A percentile compares a stretch with the other conserved stretches of the same genome.
These are phyloP conservation scores for Tychaedon coryphoeus DNA, from an alignment of 2,113 vertebrate species.

Conservation along the genomic window DNA sequence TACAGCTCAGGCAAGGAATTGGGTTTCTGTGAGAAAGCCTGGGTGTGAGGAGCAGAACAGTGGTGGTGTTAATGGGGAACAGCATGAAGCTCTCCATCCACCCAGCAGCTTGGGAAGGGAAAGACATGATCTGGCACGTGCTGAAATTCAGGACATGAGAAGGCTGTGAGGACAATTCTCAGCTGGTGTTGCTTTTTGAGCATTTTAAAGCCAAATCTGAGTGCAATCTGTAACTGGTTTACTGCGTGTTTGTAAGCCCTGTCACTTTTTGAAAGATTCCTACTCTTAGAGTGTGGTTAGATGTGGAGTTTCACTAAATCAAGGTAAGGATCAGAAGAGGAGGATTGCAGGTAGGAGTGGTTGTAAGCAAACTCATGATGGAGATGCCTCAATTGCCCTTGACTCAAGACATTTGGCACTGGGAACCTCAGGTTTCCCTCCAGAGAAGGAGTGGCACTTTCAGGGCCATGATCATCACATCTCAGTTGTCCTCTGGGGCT, in stretches of 20 bases:
- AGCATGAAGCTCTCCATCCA: not conserved
- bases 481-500: not conserved
- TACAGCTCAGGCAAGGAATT: not conserved
- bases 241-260: not conserved
- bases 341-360: not conserved
- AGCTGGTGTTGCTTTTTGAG: not conserved
- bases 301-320: not conserved
- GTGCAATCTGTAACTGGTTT: not conserved
- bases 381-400: not conserved
- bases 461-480: not conserved
- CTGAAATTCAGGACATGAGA: not conserved
- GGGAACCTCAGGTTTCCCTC: not conserved
- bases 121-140: not conserved
- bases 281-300: not conserved
- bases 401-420: not conserved
- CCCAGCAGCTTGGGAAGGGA: not conserved
- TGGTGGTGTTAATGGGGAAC: not conserved
- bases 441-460: not conserved
- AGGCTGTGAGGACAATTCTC: not conserved
- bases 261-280: not conserved
- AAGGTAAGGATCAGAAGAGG: not conserved
- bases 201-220: not conserved
- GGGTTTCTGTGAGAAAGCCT: not conserved
- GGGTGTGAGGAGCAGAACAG: not conserved
- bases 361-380: not conserved